Evolutionary conservation across 1,140 invertebrate genomes (phyloP).

Genomic region (Camponotus floridanus): DNA sequence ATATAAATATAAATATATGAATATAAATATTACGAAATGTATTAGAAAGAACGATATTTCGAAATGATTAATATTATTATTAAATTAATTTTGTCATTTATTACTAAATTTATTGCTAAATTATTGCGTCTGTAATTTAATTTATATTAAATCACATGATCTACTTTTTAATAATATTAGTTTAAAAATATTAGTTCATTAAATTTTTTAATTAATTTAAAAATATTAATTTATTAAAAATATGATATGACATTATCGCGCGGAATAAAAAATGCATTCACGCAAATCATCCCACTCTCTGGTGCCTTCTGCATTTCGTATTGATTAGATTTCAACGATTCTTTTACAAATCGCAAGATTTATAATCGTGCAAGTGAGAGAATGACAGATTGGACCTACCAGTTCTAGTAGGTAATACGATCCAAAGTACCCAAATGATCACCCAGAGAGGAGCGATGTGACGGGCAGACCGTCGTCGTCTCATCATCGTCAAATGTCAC

Average conservation of each 20-base stretch:
- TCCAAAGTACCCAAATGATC: slow-evolving; percentile 44
- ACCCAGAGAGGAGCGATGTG: slow-evolving; percentile 28
- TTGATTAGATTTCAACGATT: no score
- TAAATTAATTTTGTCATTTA: not conserved
- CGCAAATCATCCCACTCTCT: not conserved
- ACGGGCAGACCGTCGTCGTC: slow-evolving; percentile 61
- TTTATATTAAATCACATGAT: not conserved
- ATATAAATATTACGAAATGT: not conserved
- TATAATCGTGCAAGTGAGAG: not conserved
- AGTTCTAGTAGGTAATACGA: slow-evolving; percentile 56
- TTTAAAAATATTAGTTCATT: not conserved
- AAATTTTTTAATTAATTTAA: no score
- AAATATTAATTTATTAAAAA: no score
- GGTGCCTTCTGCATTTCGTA: not conserved
- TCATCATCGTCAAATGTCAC: slow-evolving; percentile 61
- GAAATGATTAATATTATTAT: not conserved
- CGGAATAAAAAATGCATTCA: not conserved
- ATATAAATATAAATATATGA: not conserved
- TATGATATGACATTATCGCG: not conserved
- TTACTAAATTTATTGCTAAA: no score
- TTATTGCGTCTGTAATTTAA: no score
- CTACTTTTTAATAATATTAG: not conserved
- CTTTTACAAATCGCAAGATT: not conserved
- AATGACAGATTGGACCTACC: slow-evolving; percentile 54
- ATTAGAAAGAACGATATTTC: no score